phyloP scores from a whole-genome alignment of 1,140 invertebrate species.

The Rhopalosiphum maidis region DNA sequence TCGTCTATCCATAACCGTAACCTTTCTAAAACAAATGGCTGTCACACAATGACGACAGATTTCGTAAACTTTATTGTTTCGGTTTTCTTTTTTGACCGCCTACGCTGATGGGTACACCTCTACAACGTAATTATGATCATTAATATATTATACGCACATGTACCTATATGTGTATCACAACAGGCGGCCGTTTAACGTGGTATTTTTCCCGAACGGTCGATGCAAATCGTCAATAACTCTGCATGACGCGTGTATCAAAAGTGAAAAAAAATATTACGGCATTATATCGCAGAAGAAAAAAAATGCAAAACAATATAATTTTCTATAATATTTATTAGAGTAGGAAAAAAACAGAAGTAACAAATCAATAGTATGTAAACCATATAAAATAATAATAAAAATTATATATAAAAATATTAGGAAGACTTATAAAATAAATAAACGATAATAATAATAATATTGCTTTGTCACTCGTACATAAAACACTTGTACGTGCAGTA shows the following conservation, averaged over 20 bases:
- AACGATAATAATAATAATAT: conserved; percentile 22
- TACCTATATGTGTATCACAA: background rate
- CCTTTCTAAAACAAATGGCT: conserved; percentile 32
- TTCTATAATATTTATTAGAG: conserved; percentile 32
- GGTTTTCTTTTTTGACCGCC: conserved; percentile 33
- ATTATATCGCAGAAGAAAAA: background rate
- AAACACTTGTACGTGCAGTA: background rate
- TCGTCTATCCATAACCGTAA: conserved; percentile 8
- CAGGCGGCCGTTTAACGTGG: background rate
- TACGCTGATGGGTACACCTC: conserved; percentile 32
- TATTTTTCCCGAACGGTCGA: background rate
- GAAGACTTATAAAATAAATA: conserved; percentile 15
- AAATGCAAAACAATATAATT: background rate
- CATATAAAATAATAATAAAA: background rate
- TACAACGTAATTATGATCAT: background rate
- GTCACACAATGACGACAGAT: conserved; percentile 38
- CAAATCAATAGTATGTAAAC: background rate
- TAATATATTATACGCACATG: background rate
- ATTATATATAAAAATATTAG: background rate
- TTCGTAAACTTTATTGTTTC: conserved; percentile 53
- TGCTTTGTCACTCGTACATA: background rate
- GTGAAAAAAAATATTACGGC: background rate
- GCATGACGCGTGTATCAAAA: background rate
- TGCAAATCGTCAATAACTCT: background rate
- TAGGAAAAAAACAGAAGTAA: conserved; percentile 18